These are phyloP conservation scores for Aplodontia rufa DNA, from an alignment of 2,113 vertebrate species.

Conservation along the genomic window DNA sequence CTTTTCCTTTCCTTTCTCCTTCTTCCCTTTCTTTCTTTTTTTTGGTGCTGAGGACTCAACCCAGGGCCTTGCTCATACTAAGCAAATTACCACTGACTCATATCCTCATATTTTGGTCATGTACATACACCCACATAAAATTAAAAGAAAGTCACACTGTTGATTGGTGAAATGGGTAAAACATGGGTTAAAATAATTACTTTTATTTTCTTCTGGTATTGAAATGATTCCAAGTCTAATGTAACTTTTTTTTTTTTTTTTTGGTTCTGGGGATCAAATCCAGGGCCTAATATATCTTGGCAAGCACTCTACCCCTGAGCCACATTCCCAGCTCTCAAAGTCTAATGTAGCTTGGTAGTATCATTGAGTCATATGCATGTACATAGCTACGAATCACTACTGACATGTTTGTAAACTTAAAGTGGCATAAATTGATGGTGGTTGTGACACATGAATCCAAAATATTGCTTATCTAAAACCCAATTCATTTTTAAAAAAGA, in stretches of 20 bases:
- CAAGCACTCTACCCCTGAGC: no score
- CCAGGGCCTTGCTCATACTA: not conserved
- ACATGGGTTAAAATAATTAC: not conserved
- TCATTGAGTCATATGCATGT: not conserved
- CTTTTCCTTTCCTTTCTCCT: not conserved
- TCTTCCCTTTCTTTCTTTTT: no score
- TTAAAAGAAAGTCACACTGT: not conserved
- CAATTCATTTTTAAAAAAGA: constrained; percentile 18
- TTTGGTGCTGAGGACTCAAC: no score
- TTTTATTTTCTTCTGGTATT: not conserved
- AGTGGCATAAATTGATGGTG: not conserved
- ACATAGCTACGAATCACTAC: not conserved
- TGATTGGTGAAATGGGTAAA: constrained; percentile 4
- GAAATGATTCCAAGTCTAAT: not conserved
- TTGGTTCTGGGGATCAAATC: no score
- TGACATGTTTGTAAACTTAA: not conserved
- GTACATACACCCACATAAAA: not conserved
- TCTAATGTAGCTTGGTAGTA: not conserved
- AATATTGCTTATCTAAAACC: not conserved
- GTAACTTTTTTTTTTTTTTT: not conserved
- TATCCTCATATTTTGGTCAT: not conserved
- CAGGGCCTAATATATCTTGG: no score
- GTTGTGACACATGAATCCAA: not conserved
- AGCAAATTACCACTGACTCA: not conserved
- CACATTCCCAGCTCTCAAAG: no score